phyloP scores from a whole-genome alignment of 2,113 vertebrate genomes.

The Cololabis saira region DNA sequence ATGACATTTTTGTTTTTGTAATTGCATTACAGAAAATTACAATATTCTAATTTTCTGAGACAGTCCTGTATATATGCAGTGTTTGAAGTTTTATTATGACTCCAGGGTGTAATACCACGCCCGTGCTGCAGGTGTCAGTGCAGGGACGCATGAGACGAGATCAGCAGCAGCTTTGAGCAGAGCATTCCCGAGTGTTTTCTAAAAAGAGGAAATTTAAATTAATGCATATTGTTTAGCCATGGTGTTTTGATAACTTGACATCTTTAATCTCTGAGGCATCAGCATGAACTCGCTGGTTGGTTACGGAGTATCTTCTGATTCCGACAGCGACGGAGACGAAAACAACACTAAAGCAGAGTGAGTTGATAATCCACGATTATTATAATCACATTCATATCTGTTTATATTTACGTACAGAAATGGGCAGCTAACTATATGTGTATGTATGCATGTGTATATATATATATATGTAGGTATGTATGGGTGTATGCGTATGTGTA shows the following conservation, averaged over 20 bases:
- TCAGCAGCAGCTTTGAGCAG: not conserved
- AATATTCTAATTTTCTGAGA: too few relatives aligned
- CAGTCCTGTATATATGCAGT: too few relatives aligned
- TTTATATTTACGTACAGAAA: too few relatives aligned
- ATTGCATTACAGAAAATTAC: too few relatives aligned
- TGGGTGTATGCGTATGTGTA: too few relatives aligned
- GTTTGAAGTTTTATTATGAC: too few relatives aligned
- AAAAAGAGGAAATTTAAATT: not conserved
- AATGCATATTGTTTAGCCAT: accelerated
- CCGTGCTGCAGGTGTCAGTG: not conserved
- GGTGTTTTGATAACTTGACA: not conserved
- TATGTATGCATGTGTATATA: too few relatives aligned
- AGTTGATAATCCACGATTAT: not conserved
- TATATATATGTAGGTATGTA: too few relatives aligned
- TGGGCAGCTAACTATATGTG: too few relatives aligned
- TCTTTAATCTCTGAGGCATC: not conserved
- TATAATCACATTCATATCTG: too few relatives aligned
- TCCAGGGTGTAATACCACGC: not conserved
- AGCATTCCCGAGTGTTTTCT: not conserved
- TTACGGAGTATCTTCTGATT: conserved; percentile 81
- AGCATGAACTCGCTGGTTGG: conserved; percentile 78
- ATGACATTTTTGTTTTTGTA: too few relatives aligned
- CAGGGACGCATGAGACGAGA: not conserved
- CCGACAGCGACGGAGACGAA: conserved; percentile 73
- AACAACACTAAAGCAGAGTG: conserved; percentile 30